Conservation (phyloP, 1,140 invertebrate genomes). For the Drosophila nigromelanica region DNA sequence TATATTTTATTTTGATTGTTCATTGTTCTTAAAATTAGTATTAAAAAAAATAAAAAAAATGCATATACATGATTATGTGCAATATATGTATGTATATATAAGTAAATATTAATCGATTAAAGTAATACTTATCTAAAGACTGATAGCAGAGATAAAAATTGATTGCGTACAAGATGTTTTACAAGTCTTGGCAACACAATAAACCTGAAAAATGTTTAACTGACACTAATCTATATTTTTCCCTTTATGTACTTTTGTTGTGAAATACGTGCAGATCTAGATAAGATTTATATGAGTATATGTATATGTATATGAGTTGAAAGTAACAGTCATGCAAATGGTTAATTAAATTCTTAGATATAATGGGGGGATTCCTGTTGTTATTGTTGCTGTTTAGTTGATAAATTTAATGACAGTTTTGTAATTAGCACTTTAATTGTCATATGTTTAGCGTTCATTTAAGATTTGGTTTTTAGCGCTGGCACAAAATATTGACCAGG, state of each 20-base stretch:
- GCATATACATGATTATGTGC: too few relatives aligned
- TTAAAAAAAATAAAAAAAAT: too few relatives aligned
- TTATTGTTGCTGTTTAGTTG: constrained; percentile 10
- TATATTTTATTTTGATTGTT: too few relatives aligned
- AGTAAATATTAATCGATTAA: too few relatives aligned
- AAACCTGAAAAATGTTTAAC: constrained; percentile 20
- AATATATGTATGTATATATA: too few relatives aligned
- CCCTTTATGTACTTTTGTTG: not conserved
- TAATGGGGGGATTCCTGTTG: not conserved
- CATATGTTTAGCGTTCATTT: constrained; percentile 54
- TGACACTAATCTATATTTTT: constrained; percentile 10
- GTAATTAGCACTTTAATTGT: constrained; percentile 67
- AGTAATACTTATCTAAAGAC: too few relatives aligned
- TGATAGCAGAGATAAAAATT: not conserved
- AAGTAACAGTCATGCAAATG: constrained; percentile 24
- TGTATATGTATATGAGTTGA: not conserved
- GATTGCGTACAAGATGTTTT: constrained; percentile 20
- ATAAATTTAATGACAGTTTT: constrained; percentile 7
- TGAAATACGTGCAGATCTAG: constrained; percentile 12
- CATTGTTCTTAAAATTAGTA: too few relatives aligned
- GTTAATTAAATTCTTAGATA: constrained; percentile 42
- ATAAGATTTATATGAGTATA: not conserved
- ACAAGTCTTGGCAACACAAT: constrained; percentile 20
- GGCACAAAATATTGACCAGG: constrained; percentile 5
- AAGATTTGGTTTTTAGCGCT: constrained; percentile 13